Evolutionary conservation across 2,888 invertebrate species (phyloP).

Genomic region (Heteropelma amictum): DNA sequence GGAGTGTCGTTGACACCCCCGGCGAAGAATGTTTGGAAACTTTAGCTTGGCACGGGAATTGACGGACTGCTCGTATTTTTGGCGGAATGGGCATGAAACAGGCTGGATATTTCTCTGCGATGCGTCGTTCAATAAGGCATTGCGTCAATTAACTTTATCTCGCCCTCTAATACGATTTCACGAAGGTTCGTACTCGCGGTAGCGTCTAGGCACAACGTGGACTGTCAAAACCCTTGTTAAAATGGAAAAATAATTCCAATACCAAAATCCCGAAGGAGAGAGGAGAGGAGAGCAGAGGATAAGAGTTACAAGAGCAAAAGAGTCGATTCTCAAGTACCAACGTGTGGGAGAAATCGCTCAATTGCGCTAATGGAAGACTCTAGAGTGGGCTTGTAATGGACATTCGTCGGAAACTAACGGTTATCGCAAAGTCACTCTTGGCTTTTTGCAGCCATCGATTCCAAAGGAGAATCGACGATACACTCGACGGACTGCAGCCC

Average conservation of each 20-base stretch:
- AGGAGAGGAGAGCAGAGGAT: no score
- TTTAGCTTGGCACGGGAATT: slow-evolving; percentile 4
- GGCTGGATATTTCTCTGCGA: neutral
- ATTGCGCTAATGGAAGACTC: slow-evolving; percentile 39
- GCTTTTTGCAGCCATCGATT: neutral
- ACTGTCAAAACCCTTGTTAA: no score
- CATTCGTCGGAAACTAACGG: slow-evolving; percentile 31
- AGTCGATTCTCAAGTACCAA: neutral
- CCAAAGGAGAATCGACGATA: slow-evolving; percentile 18
- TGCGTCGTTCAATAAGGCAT: neutral
- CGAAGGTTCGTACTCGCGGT: no score
- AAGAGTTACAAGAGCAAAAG: neutral
- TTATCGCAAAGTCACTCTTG: slow-evolving; percentile 21
- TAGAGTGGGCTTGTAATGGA: slow-evolving; percentile 17
- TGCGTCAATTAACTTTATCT: no score
- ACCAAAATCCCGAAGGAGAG: no score
- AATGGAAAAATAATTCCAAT: no score
- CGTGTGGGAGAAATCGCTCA: slow-evolving; percentile 14
- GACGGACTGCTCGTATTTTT: slow-evolving; percentile 39
- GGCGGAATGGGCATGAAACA: slow-evolving; percentile 3
- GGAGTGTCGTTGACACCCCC: slow-evolving; percentile 28
- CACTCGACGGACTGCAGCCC: slow-evolving; percentile 9
- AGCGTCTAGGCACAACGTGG: no score
- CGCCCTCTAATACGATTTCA: no score
- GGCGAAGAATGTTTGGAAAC: slow-evolving; percentile 16